A percentile compares a stretch with the other conserved stretches of the same genome.
phyloP scores from a whole-genome alignment of 2,113 vertebrate genomes.

The Malurus alboscapulatus region DNA sequence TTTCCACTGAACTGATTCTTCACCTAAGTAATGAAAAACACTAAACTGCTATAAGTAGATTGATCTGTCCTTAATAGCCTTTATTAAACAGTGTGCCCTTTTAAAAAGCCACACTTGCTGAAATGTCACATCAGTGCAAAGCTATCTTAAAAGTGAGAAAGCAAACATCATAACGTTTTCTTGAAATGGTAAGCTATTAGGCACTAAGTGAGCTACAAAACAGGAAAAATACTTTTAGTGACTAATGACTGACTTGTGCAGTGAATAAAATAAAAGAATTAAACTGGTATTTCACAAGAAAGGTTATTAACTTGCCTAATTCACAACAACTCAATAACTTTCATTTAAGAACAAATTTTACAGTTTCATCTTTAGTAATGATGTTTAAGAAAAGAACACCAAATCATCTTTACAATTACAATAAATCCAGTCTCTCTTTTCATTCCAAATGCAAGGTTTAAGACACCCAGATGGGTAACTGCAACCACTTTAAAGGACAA shows the following conservation, averaged over 20 bases:
- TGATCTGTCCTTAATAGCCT: slow-evolving; percentile 18
- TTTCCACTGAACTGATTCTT: slow-evolving; percentile 27
- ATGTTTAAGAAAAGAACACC: neutral
- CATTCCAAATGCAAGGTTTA: neutral
- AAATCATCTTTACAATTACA: neutral
- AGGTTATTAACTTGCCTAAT: neutral
- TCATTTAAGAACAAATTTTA: neutral
- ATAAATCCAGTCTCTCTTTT: neutral
- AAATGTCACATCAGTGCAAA: neutral
- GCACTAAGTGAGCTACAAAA: neutral
- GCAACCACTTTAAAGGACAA: neutral
- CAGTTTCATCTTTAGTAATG: neutral
- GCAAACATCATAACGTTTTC: neutral
- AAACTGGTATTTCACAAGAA: neutral
- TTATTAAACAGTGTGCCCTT: neutral
- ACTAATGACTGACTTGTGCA: neutral
- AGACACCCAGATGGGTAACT: neutral
- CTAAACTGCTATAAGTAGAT: neutral
- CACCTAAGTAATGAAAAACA: slow-evolving; percentile 25
- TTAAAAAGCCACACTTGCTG: neutral
- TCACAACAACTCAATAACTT: neutral
- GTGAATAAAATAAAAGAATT: neutral
- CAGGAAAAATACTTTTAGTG: neutral
- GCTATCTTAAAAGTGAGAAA: neutral
- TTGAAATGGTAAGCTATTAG: neutral